Evolutionary conservation across 2,888 invertebrate species (phyloP), one percentile per base, ranked within the genome.

Genomic region (Adela reaumurella): DNA sequence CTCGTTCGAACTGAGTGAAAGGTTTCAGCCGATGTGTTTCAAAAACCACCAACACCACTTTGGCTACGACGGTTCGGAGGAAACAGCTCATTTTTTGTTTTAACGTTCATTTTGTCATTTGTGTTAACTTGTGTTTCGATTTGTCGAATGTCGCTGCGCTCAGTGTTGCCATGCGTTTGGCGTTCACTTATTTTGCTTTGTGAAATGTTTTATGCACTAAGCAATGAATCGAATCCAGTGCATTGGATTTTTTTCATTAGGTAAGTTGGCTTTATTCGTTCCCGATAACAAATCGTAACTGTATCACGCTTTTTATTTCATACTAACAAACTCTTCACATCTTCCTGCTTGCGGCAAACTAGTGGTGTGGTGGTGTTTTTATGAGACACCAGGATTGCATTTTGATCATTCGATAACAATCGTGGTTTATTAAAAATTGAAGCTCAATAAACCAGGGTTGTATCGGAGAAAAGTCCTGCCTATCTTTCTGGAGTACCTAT

Each of bases 21-120:
- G 48, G 46, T 43, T 46, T 52, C 47, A 45, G 50, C 49, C 48
- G 50, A 48, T 48, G 29, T 46, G 49, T 49, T 19, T 47, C 46
- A 18, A 44, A 59, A 57, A 72, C 72, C 73, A 76, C 76, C 74
- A 66, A 60, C 67, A 66, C 68, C 73, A 74, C 74, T 67, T 64
- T 67, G 65, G 70, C 70, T 70, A 65, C 70, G 61, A 74, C 72
- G 73, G 74, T 74, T 71, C 64, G 65, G 67, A 65, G 59, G 17
- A 64, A 70, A 67, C 74, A 76, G 74, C 74, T 77, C 74, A 74
- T 65, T 69, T 65, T 4, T 24, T 24, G 24, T 35, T 35, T 35
- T 35, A 35, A 35, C n/a, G 14, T 8, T 35, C 35, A 3, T 14
- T 35, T 8, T 35, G 14, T 35, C 35, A 35, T 35, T 35, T 35